A percentile compares a stretch with the other conserved stretches of the same genome.
Conservation (phyloP, 2,113 vertebrate species). For the Chascanopsetta lugubris region DNA sequence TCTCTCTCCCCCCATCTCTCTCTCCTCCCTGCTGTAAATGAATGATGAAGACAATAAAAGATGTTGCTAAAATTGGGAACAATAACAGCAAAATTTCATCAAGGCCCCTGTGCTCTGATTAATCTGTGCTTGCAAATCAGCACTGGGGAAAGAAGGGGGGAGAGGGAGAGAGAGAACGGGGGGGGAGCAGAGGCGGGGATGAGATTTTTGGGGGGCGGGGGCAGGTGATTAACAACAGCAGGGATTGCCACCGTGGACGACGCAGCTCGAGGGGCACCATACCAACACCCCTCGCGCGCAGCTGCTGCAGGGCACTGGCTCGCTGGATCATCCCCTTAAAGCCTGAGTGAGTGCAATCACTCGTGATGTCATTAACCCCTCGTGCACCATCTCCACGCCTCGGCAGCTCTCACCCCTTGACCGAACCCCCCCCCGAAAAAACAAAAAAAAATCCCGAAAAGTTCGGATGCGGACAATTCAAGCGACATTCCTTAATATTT, state of each 20-base stretch:
- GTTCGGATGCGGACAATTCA: too few relatives aligned
- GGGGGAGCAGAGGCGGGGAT: slow-evolving; percentile 10
- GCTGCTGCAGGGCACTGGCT: slow-evolving; percentile 75
- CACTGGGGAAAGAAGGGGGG: slow-evolving; percentile 72
- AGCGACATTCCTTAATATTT: slow-evolving; percentile 38
- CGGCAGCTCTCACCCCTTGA: slow-evolving; percentile 1
- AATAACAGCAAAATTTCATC: slow-evolving; percentile 99
- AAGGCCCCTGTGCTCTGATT: slow-evolving; percentile 95
- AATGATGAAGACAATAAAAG: slow-evolving; percentile 99
- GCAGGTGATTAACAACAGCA: slow-evolving; percentile 92
- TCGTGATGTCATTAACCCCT: slow-evolving; percentile 67
- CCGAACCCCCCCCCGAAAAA: not conserved
- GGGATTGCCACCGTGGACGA: slow-evolving; percentile 83
- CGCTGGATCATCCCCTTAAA: slow-evolving; percentile 65
- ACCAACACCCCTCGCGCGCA: slow-evolving; percentile 53
- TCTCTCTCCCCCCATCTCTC: too few relatives aligned
- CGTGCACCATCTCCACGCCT: slow-evolving; percentile 35
- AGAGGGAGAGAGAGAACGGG: not conserved
- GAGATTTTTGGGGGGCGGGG: slow-evolving; percentile 57
- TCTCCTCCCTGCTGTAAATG: slow-evolving; percentile 87
- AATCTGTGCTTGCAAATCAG: slow-evolving; percentile 99
- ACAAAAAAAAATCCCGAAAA: not conserved
- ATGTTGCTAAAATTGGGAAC: slow-evolving; percentile 99
- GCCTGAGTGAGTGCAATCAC: slow-evolving; percentile 61
- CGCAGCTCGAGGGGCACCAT: slow-evolving; percentile 71